Evolutionary conservation across 2,797 vertebrate species (phyloP).

Genomic region (Anas flavirostris): DNA sequence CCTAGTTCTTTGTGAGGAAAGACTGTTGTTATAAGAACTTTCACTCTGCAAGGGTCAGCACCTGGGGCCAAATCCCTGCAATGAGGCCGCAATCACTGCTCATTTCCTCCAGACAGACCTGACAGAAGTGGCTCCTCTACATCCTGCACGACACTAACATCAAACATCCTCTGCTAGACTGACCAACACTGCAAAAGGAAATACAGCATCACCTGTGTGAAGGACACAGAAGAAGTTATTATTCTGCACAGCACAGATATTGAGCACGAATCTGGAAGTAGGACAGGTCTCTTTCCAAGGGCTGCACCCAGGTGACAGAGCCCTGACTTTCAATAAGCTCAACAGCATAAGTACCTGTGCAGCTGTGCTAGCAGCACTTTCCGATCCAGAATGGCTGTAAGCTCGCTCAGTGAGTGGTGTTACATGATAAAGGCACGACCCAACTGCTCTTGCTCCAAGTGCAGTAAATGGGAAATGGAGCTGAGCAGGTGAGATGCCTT

Average conservation of each 20-base stretch:
- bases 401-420: fast-evolving
- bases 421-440: fast-evolving
- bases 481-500: background rate
- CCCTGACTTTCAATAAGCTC: background rate
- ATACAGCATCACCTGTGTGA: background rate
- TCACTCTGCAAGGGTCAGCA: background rate
- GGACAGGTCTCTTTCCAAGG: background rate
- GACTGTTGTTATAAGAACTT: background rate
- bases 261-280: background rate
- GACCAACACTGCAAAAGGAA: background rate
- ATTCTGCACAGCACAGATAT: background rate
- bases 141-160: no score
- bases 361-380: background rate
- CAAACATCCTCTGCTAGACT: background rate
- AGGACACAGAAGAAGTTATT: background rate
- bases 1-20: background rate
- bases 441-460: background rate
- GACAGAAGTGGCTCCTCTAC: background rate
- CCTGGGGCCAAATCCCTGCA: no score
- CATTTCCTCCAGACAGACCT: no score
- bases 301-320: background rate
- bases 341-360: background rate
- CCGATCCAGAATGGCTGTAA: background rate
- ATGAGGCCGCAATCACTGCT: background rate
- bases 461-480: no score